These are phyloP conservation scores for Morone saxatilis DNA, from an alignment of 2,113 vertebrate genomes.

Conservation along the genomic window DNA sequence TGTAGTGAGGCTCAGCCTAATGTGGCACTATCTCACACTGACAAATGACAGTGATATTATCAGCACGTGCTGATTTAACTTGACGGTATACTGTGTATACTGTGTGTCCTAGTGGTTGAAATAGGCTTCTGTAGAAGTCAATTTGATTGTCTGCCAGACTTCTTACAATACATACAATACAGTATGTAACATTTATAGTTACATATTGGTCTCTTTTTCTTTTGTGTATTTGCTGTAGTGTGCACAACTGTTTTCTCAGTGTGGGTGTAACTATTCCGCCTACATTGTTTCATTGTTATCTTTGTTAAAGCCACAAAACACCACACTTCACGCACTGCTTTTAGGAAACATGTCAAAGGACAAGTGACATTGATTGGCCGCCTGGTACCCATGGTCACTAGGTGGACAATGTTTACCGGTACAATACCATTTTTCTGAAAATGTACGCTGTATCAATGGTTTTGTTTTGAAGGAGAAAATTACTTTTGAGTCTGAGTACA, in stretches of 20 bases:
- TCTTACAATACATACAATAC: neutral
- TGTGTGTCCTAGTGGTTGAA: neutral
- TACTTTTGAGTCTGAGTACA: too few species aligned
- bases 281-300: neutral
- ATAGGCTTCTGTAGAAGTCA: neutral
- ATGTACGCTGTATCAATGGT: too few species aligned
- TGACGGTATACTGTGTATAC: too few species aligned
- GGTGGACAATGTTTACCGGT: too few species aligned
- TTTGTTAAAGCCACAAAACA: neutral
- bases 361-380: too few species aligned
- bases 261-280: neutral
- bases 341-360: too few species aligned
- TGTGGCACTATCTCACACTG: neutral
- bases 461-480: too few species aligned
- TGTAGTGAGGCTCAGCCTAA: neutral
- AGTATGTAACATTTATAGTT: neutral
- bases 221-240: neutral
- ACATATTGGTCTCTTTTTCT: neutral
- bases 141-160: neutral
- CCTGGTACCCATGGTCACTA: too few species aligned
- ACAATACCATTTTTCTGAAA: too few species aligned
- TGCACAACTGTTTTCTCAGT: neutral
- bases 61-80: conserved; percentile 17
- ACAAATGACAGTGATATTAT: conserved; percentile 6
- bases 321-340: neutral